Evolutionary conservation across 2,888 invertebrate genomes (phyloP).

Genomic region (Sepiola atlantica): DNA sequence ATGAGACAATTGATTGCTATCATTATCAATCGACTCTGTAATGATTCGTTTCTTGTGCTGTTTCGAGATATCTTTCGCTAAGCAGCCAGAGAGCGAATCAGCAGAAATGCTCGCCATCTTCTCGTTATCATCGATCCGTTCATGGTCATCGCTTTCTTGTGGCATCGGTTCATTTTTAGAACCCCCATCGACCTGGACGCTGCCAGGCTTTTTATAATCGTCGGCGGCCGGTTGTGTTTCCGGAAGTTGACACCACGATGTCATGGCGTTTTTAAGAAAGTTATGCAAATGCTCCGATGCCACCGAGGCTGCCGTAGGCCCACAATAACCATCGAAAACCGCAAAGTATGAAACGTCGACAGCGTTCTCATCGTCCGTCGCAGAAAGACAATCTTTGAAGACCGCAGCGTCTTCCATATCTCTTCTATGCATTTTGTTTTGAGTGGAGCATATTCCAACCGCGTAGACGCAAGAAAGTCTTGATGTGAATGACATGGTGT

Average conservation of each 20-base stretch:
- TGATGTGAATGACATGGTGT: neutral
- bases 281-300: slow-evolving; percentile 70
- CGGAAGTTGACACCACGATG: neutral
- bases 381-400: slow-evolving; percentile 69
- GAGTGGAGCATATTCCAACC: slow-evolving; percentile 49
- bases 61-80: neutral
- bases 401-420: slow-evolving; percentile 71
- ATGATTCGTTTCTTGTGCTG: neutral
- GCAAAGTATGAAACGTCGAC: slow-evolving; percentile 64
- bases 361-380: slow-evolving; percentile 68
- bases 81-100: slow-evolving; percentile 61
- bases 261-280: slow-evolving; percentile 53
- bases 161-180: neutral
- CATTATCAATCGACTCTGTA: no score
- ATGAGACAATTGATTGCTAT: neutral
- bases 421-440: slow-evolving; percentile 63
- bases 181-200: neutral
- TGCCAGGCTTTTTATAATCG: neutral
- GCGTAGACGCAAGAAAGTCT: neutral
- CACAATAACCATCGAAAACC: slow-evolving; percentile 72
- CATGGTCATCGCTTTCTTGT: neutral
- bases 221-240: neutral
- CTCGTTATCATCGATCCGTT: neutral
- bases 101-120: neutral
- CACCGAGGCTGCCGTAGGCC: slow-evolving; percentile 69